phyloP scores from a whole-genome alignment of 2,888 invertebrate species.

The Tillus elongatus region DNA sequence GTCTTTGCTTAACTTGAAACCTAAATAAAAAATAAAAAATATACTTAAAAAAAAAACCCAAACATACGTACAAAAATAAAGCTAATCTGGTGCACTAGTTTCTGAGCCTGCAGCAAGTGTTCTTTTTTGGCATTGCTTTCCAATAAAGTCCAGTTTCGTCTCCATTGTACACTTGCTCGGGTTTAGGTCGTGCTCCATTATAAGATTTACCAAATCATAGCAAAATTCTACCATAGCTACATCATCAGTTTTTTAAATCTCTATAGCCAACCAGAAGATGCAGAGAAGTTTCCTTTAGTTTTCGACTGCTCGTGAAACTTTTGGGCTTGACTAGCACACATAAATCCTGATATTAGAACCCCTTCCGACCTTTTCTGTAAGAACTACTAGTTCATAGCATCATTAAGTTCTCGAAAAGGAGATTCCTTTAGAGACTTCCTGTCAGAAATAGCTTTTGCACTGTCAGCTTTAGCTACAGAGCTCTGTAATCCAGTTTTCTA shows the following conservation, averaged over 20 bases:
- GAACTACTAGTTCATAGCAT: constrained; percentile 14
- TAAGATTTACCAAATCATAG: too few species aligned
- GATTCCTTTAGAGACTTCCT: constrained; percentile 15
- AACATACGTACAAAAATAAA: too few species aligned
- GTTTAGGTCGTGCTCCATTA: too few species aligned
- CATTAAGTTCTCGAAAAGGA: constrained; percentile 15
- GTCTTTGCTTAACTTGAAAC: constrained; percentile 9
- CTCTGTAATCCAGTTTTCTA: constrained; percentile 9
- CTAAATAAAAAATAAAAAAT: constrained; percentile 14
- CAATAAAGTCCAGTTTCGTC: too few species aligned
- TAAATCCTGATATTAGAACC: constrained; percentile 21
- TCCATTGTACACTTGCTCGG: too few species aligned
- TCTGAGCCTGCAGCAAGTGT: too few species aligned
- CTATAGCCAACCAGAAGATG: too few species aligned
- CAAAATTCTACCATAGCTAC: too few species aligned
- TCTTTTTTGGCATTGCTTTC: too few species aligned
- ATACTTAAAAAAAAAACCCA: constrained; percentile 12
- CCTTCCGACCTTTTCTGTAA: constrained; percentile 15
- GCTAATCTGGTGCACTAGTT: too few species aligned
- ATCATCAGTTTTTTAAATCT: too few species aligned
- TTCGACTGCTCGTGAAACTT: constrained; percentile 10
- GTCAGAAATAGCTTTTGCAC: constrained; percentile 12
- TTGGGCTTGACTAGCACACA: constrained; percentile 23
- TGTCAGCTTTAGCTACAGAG: constrained; percentile 6
- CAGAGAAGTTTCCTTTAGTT: too few species aligned